A percentile compares a stretch with the other conserved stretches of the same genome.
phyloP scores from a whole-genome alignment of 2,888 invertebrate genomes.

The Calameuta filiformis region DNA sequence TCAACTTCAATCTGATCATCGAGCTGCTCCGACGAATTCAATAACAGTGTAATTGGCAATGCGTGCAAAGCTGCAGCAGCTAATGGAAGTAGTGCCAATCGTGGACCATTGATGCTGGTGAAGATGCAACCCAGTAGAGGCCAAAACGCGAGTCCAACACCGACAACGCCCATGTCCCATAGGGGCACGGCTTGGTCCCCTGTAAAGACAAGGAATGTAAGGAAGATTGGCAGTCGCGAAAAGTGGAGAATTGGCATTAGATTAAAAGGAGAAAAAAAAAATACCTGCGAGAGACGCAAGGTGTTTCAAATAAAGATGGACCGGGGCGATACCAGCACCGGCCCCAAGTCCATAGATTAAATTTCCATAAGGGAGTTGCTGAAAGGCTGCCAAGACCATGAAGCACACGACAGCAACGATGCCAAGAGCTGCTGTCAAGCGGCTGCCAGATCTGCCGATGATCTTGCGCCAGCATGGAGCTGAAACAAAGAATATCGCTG shows the following conservation, averaged over 20 bases:
- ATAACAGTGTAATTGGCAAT: conserved; percentile 7
- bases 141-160: conserved; percentile 13
- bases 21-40: not conserved
- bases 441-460: conserved; percentile 12
- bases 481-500: conserved; percentile 1
- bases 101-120: not conserved
- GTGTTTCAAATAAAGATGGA: conserved; percentile 12
- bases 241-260: too few relatives aligned
- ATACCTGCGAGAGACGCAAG: conserved; percentile 9
- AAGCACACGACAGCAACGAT: conserved; percentile 3
- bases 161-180: conserved; percentile 8
- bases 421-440: conserved; percentile 11
- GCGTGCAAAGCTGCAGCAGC: conserved; percentile 14
- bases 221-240: too few relatives aligned
- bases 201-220: not conserved
- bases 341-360: conserved; percentile 11
- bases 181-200: not conserved
- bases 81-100: not conserved
- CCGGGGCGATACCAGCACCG: conserved; percentile 6
- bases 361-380: conserved; percentile 2
- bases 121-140: conserved; percentile 13
- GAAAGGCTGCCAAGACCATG: conserved; percentile 7
- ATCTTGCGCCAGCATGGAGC: conserved; percentile 18
- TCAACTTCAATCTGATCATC: not conserved
- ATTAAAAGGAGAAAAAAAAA: not conserved